Conservation (phyloP, 2,888 invertebrate genomes). For the Ophonus ardosiacus region DNA sequence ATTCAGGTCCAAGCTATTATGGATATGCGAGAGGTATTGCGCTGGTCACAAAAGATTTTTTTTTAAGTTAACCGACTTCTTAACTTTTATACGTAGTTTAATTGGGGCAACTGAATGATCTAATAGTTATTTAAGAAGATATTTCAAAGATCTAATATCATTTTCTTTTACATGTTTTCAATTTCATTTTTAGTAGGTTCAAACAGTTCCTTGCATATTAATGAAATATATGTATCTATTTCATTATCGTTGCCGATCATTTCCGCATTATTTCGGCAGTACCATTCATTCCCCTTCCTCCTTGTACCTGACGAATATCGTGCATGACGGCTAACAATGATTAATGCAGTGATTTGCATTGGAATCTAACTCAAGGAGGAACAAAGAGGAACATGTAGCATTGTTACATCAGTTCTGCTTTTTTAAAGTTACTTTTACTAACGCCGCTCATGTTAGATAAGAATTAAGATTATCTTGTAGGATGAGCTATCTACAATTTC, state of each 20-base stretch:
- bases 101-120: too few relatives aligned
- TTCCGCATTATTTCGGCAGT: neutral
- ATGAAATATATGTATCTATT: neutral
- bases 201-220: neutral
- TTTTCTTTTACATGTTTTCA: too few relatives aligned
- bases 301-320: neutral
- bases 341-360: conserved; percentile 26
- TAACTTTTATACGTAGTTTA: too few relatives aligned
- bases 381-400: conserved; percentile 38
- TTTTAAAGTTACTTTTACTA: conserved; percentile 29
- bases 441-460: conserved; percentile 44
- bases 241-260: neutral
- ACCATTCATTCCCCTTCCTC: neutral
- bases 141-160: too few relatives aligned
- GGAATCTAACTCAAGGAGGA: conserved; percentile 18
- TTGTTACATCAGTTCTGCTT: conserved; percentile 40
- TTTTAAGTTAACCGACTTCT: too few relatives aligned
- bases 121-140: too few relatives aligned
- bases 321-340: conserved; percentile 28
- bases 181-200: too few relatives aligned
- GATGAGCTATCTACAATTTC: conserved; percentile 3
- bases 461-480: conserved; percentile 34
- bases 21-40: too few relatives aligned
- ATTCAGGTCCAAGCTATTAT: too few relatives aligned
- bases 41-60: too few relatives aligned